phyloP scores from a whole-genome alignment of 2,888 invertebrate species.

The Latrodectus elegans region DNA sequence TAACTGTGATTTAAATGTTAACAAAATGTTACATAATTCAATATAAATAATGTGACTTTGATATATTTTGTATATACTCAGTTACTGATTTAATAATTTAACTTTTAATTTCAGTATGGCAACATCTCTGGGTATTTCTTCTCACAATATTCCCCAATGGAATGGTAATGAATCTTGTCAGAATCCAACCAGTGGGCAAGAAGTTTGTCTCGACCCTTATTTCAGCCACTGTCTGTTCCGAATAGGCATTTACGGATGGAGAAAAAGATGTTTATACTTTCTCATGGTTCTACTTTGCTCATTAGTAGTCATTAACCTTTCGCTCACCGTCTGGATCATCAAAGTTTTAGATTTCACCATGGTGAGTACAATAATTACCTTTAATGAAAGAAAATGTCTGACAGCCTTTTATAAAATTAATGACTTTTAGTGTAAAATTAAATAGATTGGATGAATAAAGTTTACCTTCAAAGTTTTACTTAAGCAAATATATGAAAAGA shows the following conservation, averaged over 20 bases:
- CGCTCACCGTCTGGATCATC: constrained; percentile 95
- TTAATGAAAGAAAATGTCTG: too few species aligned
- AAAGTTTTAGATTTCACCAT: constrained; percentile 74
- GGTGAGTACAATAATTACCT: constrained; percentile 26
- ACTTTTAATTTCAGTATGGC: constrained; percentile 30
- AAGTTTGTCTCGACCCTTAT: constrained; percentile 52
- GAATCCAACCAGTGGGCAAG: constrained; percentile 1
- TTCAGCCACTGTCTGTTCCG: constrained; percentile 63
- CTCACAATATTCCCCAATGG: constrained; percentile 51
- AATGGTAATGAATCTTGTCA: constrained; percentile 30
- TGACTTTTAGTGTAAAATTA: too few species aligned
- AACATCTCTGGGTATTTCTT: constrained; percentile 31
- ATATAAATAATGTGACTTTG: too few species aligned
- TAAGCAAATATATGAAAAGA: too few species aligned
- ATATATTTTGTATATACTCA: too few species aligned
- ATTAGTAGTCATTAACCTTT: constrained; percentile 94
- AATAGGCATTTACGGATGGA: constrained; percentile 96
- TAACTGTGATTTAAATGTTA: too few species aligned
- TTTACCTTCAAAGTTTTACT: too few species aligned
- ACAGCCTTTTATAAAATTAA: background rate
- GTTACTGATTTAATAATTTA: too few species aligned
- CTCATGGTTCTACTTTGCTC: constrained; percentile 91
- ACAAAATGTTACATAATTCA: too few species aligned
- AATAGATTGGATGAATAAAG: too few species aligned
- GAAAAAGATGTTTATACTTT: constrained; percentile 94